phyloP scores from a whole-genome alignment of 2,888 invertebrate species.

The Perithous albicinctus region DNA sequence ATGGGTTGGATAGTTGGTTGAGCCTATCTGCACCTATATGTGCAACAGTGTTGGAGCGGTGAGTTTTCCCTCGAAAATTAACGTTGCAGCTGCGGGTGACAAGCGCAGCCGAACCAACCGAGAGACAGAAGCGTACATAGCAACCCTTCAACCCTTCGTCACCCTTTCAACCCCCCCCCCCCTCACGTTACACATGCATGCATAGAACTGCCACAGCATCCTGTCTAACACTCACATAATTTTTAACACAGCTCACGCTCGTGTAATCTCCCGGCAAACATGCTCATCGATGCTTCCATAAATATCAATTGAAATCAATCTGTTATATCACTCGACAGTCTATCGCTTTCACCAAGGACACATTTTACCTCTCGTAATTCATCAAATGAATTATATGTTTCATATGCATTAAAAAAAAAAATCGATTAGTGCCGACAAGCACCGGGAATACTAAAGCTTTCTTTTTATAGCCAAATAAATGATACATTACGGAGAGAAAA shows the following conservation, averaged over 20 bases:
- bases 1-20: neutral
- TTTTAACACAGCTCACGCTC: conserved; percentile 23
- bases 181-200: neutral
- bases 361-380: neutral
- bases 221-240: neutral
- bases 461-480: neutral
- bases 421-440: neutral
- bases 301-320: conserved; percentile 57
- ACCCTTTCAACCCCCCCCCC: neutral
- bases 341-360: neutral
- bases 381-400: neutral
- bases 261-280: conserved; percentile 61
- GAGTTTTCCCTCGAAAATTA: conserved; percentile 7
- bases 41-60: neutral
- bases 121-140: neutral
- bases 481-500: too few species aligned
- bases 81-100: conserved; percentile 37
- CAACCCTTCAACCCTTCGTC: conserved; percentile 1
- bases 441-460: neutral
- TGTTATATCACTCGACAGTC: neutral
- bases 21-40: neutral
- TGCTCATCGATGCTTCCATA: conserved; percentile 55
- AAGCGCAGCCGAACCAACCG: conserved; percentile 29
- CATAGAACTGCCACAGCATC: conserved; percentile 6
- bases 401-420: neutral